Conservation (phyloP, 2,888 invertebrate genomes). For the Tryphoninae sp. region DNA sequence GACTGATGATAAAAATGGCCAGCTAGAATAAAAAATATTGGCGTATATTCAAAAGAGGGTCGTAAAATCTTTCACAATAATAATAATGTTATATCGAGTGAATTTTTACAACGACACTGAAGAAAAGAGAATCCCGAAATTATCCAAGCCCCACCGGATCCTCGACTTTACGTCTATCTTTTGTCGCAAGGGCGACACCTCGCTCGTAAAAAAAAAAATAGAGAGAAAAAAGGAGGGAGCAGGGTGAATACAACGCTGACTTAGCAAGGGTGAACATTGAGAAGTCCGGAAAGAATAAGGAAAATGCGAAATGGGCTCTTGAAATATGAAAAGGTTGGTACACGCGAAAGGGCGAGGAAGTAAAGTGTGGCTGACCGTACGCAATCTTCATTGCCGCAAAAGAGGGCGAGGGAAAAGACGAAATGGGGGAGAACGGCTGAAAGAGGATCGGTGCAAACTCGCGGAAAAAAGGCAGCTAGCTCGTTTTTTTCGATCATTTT, state of each 20-base stretch:
- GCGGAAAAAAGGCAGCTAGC: slow-evolving; percentile 1
- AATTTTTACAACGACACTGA: slow-evolving; percentile 10
- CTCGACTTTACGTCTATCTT: slow-evolving; percentile 18
- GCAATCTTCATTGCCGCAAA: neutral
- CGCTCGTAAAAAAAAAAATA: slow-evolving; percentile 13
- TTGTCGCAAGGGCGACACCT: slow-evolving; percentile 31
- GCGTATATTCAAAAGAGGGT: neutral
- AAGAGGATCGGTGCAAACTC: slow-evolving; percentile 6
- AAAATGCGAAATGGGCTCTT: slow-evolving; percentile 49
- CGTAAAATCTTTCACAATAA: slow-evolving; percentile 27
- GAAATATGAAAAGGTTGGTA: slow-evolving; percentile 39
- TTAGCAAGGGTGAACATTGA: slow-evolving; percentile 49
- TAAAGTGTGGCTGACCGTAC: slow-evolving; percentile 29
- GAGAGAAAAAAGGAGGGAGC: slow-evolving; percentile 6
- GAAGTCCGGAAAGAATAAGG: slow-evolving; percentile 30
- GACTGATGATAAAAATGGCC: neutral
- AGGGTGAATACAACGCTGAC: neutral
- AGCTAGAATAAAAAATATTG: slow-evolving; percentile 1
- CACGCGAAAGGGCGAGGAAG: slow-evolving; percentile 27
- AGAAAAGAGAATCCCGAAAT: slow-evolving; percentile 23
- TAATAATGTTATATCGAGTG: slow-evolving; percentile 34
- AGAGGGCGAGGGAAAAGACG: slow-evolving; percentile 7
- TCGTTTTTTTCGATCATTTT: slow-evolving; percentile 10
- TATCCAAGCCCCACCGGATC: slow-evolving; percentile 6
- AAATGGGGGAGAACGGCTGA: slow-evolving; percentile 17